Evolutionary conservation across 2,888 invertebrate genomes (phyloP), one percentile per base, ranked within the genome.

Genomic region (Diachrysia chrysitis): DNA sequence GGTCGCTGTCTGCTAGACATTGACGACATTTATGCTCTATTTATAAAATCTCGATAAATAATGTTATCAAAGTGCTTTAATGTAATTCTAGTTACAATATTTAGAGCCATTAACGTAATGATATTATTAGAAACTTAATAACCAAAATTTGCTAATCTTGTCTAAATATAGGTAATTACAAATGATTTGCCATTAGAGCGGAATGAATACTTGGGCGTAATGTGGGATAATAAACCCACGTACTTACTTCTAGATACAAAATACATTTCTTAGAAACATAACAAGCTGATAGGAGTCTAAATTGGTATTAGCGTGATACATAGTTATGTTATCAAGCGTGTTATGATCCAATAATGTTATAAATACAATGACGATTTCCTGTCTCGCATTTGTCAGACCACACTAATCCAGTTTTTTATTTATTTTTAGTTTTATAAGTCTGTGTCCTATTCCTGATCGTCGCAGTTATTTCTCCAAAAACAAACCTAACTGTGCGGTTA

Each of bases 1-100:
- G 67, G 66, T 69, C 71, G 71, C 65, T 67, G 79, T 74, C 70
- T 71, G 54, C 17, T 71, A 54, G 51, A 72, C 57, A 59, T 62
- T 58, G 59, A 42, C 58, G 46, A 67, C 58, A 54, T 35, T 32
- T 57, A 55, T 73, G 66, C 59, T 65, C 66, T 57, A 69, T 69
- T 69, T 73, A 68, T 68, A 70, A 51, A 58, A 56, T 16, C 56
- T 35, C 21, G 48, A 63, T 63, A 57, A 56, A 29, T 32, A 37
- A 42, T 51, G 57, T 32, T 58, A 54, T 61, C 19, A 51, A 19
- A 12, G 48, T 57, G 0, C 25, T 65, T 56, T n/a, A 17, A 42
- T 14, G 42, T 25, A 19, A 60, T 35, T 32, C 21, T 60, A 29
- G 9, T 23, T 29, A 32, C 21, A 29, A 21, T 19, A 19, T 59